These are phyloP conservation scores for Entomobrya proxima DNA, from an alignment of 2,888 invertebrate species.

Conservation along the genomic window DNA sequence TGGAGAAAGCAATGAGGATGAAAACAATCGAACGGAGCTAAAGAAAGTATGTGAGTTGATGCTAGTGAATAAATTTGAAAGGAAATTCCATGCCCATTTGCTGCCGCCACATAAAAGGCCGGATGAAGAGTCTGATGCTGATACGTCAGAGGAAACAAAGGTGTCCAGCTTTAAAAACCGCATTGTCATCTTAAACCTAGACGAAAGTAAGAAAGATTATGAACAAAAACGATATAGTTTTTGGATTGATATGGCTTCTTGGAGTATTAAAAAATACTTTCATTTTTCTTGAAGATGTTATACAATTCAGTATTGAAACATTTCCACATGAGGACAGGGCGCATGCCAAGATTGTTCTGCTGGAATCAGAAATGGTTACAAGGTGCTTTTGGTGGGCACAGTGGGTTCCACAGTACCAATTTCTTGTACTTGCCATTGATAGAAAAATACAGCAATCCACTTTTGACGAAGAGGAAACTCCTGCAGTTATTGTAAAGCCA, in stretches of 20 bases:
- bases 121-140: conserved; percentile 57
- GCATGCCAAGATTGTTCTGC: conserved; percentile 57
- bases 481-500: conserved; percentile 81
- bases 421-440: conserved; percentile 89
- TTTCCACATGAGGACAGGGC: conserved; percentile 28
- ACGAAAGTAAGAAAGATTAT: conserved; percentile 55
- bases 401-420: conserved; percentile 88
- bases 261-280: too few species aligned
- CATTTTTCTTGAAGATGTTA: conserved; percentile 36
- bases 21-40: background rate
- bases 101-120: conserved; percentile 61
- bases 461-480: conserved; percentile 82
- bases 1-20: conserved; percentile 24
- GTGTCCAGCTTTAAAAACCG: conserved; percentile 63
- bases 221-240: background rate
- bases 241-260: background rate
- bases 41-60: conserved; percentile 44
- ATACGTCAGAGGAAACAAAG: conserved; percentile 47
- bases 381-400: conserved; percentile 84
- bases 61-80: conserved; percentile 54
- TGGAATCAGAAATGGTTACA: conserved; percentile 67
- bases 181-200: conserved; percentile 65
- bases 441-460: conserved; percentile 83
- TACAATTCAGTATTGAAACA: conserved; percentile 59
- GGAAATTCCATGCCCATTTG: conserved; percentile 67